A percentile compares a stretch with the other conserved stretches of the same genome.
Conservation (phyloP, 2,797 vertebrate genomes). For the Paratrypauchen microcephalus region DNA sequence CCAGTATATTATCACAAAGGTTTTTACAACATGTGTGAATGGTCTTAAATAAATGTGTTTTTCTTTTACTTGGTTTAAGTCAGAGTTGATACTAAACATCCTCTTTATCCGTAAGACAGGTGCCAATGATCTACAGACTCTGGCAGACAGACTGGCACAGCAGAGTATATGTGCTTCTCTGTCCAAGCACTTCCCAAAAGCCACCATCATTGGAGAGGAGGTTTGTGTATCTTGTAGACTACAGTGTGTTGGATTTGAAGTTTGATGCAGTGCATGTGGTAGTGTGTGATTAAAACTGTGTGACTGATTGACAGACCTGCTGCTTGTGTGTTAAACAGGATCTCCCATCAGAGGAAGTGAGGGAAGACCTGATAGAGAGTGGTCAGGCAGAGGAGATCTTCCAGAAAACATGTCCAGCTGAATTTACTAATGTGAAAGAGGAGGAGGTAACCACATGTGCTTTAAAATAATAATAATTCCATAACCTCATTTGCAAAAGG, state of each 20-base stretch:
- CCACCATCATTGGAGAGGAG: slow-evolving; percentile 97
- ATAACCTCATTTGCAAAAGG: neutral
- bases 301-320: neutral
- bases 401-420: slow-evolving; percentile 83
- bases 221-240: slow-evolving; percentile 60
- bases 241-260: neutral
- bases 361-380: slow-evolving; percentile 87
- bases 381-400: slow-evolving; percentile 87
- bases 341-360: slow-evolving; percentile 78
- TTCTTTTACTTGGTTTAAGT: too few species aligned
- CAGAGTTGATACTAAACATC: neutral
- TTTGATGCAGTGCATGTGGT: neutral
- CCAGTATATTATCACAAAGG: too few species aligned
- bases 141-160: slow-evolving; percentile 92
- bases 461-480: neutral
- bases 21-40: neutral
- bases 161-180: slow-evolving; percentile 93
- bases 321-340: slow-evolving; percentile 76
- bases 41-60: neutral
- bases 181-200: slow-evolving; percentile 85
- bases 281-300: neutral
- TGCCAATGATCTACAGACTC: slow-evolving; percentile 91
- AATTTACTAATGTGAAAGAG: slow-evolving; percentile 85
- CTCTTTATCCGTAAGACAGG: slow-evolving; percentile 76
- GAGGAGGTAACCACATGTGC: slow-evolving; percentile 85